Conservation (phyloP, 2,797 vertebrate species). For the Amblyraja radiata region DNA sequence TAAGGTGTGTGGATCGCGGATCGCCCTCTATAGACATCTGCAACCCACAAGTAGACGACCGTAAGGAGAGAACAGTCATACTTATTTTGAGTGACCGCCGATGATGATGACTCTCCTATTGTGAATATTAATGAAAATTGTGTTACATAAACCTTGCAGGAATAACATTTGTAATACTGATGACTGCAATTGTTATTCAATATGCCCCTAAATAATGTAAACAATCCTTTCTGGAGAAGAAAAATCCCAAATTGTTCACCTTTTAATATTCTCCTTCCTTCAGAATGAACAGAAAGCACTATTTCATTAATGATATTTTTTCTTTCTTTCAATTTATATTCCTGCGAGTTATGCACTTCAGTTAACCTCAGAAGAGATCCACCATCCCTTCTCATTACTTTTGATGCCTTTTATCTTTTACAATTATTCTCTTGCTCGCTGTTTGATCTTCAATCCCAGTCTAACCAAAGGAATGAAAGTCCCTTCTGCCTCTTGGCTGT, state of each 20-base stretch:
- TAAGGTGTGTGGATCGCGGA: too few relatives aligned
- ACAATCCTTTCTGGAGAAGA: background rate
- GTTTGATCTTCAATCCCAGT: constrained; percentile 14
- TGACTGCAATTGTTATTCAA: background rate
- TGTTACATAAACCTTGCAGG: background rate
- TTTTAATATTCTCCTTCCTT: background rate
- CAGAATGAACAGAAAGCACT: background rate
- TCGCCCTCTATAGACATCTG: too few relatives aligned
- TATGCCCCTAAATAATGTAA: background rate
- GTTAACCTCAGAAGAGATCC: background rate
- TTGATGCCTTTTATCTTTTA: constrained; percentile 13
- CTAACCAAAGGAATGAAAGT: background rate
- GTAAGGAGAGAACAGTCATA: too few relatives aligned
- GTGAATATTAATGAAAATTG: background rate
- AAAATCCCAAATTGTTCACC: background rate
- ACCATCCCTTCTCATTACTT: background rate
- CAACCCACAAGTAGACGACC: too few relatives aligned
- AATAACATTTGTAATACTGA: background rate
- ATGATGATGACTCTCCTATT: too few relatives aligned
- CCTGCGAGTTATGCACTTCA: background rate
- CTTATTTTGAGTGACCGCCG: too few relatives aligned
- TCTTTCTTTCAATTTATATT: background rate
- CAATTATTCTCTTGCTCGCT: constrained; percentile 14
- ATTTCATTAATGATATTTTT: background rate
- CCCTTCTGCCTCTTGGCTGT: background rate